Conservation (phyloP, 2,113 vertebrate genomes). For the Sus scrofa region DNA sequence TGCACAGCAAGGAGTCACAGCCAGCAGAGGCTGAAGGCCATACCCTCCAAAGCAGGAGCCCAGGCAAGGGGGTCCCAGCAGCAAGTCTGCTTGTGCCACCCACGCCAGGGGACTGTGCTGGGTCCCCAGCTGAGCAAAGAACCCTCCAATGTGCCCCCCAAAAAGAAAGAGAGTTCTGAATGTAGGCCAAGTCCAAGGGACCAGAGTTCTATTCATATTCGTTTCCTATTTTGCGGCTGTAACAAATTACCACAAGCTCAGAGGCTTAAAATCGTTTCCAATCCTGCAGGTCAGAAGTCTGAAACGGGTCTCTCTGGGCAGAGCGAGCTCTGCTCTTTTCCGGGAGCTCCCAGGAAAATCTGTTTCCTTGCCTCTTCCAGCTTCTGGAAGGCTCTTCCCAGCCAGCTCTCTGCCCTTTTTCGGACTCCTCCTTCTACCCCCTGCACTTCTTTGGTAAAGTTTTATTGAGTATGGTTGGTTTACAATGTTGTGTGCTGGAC, state of each 20-base stretch:
- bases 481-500: no score
- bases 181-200: not conserved
- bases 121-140: not conserved
- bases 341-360: not conserved
- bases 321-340: not conserved
- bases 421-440: not conserved
- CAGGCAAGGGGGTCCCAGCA: not conserved
- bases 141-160: no score
- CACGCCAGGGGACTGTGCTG: not conserved
- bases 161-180: no score
- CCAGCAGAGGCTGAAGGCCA: not conserved
- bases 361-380: fast-evolving
- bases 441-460: no score
- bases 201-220: no score
- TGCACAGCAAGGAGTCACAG: no score
- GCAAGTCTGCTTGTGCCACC: fast-evolving
- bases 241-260: not conserved
- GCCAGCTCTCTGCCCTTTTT: not conserved
- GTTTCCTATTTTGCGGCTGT: not conserved
- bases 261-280: not conserved
- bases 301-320: not conserved
- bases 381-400: no score
- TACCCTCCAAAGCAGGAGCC: not conserved
- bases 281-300: not conserved
- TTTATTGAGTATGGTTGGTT: no score